Evolutionary conservation across 1,140 invertebrate genomes (phyloP).

Genomic region (Periplaneta americana): DNA sequence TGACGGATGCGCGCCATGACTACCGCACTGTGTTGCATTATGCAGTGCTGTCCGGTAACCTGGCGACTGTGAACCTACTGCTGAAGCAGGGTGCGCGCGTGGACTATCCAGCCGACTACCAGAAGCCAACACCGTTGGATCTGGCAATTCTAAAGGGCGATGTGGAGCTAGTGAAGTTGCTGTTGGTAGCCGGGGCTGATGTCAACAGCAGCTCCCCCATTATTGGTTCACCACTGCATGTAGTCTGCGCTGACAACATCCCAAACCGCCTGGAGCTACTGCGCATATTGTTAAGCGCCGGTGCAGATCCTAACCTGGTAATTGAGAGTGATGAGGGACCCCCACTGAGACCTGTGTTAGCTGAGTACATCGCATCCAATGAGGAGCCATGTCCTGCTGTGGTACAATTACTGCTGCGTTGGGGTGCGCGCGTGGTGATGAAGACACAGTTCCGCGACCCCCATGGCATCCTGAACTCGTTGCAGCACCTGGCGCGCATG

Average conservation of each 20-base stretch:
- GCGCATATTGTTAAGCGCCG: conserved; percentile 62
- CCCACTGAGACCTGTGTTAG: conserved; percentile 66
- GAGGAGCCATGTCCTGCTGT: conserved; percentile 59
- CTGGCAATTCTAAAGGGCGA: conserved; percentile 79
- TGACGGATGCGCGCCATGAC: conserved; percentile 73
- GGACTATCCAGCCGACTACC: conserved; percentile 59
- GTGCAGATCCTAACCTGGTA: conserved; percentile 73
- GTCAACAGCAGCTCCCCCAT: conserved; percentile 77
- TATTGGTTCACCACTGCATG: conserved; percentile 78
- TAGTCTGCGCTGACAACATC: conserved; percentile 79
- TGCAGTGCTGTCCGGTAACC: conserved; percentile 76
- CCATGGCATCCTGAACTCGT: conserved; percentile 69
- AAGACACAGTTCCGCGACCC: conserved; percentile 79
- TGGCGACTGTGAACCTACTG: conserved; percentile 71
- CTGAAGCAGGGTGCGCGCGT: conserved; percentile 73
- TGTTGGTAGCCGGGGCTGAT: conserved; percentile 66
- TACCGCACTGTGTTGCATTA: conserved; percentile 81
- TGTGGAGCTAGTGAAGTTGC: conserved; percentile 59
- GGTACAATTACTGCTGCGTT: conserved; percentile 64
- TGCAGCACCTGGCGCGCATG: conserved; percentile 57
- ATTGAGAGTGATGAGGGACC: conserved; percentile 65
- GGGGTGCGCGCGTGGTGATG: conserved; percentile 76
- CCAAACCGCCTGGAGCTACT: conserved; percentile 52
- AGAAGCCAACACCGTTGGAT: conserved; percentile 78
- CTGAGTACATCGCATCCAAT: conserved; percentile 78